phyloP scores from a whole-genome alignment of 2,888 invertebrate species.

The Sinodicranocentrus sp. region DNA sequence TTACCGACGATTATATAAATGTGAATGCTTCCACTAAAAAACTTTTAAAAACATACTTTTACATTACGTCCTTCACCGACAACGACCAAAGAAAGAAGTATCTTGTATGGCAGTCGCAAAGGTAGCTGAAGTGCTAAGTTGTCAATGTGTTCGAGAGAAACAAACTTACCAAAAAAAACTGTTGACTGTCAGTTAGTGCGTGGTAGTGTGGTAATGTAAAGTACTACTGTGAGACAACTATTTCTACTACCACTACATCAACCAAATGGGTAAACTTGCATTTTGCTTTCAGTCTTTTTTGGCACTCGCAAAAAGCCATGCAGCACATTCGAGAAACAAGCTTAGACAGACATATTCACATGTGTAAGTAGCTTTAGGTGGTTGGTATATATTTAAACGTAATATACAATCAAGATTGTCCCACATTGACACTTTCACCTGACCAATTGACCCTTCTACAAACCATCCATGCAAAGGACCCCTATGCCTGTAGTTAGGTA shows the following conservation, averaged over 20 bases:
- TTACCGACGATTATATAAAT: no score
- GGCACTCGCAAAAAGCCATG: not conserved
- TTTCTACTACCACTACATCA: not conserved
- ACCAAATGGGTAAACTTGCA: not conserved
- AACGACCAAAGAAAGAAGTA: no score
- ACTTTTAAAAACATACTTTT: no score
- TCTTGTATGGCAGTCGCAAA: no score
- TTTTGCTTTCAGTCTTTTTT: not conserved
- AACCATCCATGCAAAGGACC: constrained; percentile 19
- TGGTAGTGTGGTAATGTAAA: not conserved
- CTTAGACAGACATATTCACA: no score
- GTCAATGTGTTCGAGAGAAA: no score
- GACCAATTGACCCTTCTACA: constrained; percentile 74
- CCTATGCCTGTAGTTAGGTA: not conserved
- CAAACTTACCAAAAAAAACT: not conserved
- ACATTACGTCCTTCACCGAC: no score
- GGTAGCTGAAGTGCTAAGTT: no score
- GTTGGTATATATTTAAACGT: constrained; percentile 10
- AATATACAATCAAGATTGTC: constrained; percentile 63
- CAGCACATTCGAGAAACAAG: not conserved
- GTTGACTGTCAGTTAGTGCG: not conserved
- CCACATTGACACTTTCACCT: constrained; percentile 76
- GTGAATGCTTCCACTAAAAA: no score
- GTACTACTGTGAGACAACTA: not conserved
- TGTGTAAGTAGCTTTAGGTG: not conserved